A percentile compares a stretch with the other conserved stretches of the same genome.
These are phyloP conservation scores for Pachypeltis micranthus DNA, from an alignment of 1,140 invertebrate genomes.

Conservation along the genomic window DNA sequence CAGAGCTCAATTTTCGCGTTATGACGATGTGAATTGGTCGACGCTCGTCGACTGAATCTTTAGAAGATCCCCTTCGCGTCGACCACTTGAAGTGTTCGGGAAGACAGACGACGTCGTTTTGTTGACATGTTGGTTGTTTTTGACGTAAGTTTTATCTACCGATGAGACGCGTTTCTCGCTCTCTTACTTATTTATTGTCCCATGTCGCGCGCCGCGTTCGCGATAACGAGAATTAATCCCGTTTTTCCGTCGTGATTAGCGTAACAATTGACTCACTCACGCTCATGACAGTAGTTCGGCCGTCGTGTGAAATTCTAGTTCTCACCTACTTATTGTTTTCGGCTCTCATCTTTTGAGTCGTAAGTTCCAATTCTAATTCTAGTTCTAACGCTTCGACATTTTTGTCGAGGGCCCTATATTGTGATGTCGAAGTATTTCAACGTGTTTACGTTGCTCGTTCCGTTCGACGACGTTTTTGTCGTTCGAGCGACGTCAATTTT, in stretches of 20 bases:
- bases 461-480: background rate
- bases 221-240: background rate
- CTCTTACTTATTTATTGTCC: background rate
- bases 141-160: background rate
- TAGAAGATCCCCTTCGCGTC: background rate
- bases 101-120: background rate
- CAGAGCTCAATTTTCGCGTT: background rate
- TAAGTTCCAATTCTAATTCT: no score
- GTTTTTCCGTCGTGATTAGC: background rate
- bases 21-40: background rate
- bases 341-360: no score
- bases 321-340: background rate
- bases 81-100: background rate
- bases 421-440: background rate
- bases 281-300: no score
- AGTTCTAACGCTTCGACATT: background rate
- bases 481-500: no score
- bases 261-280: no score
- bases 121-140: conserved; percentile 1
- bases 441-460: background rate
- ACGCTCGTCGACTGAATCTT: background rate
- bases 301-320: background rate
- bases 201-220: background rate
- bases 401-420: background rate
- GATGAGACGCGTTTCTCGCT: no score